Evolutionary conservation across 1,140 invertebrate genomes (phyloP).

Genomic region (Drosophila kurseongensis): DNA sequence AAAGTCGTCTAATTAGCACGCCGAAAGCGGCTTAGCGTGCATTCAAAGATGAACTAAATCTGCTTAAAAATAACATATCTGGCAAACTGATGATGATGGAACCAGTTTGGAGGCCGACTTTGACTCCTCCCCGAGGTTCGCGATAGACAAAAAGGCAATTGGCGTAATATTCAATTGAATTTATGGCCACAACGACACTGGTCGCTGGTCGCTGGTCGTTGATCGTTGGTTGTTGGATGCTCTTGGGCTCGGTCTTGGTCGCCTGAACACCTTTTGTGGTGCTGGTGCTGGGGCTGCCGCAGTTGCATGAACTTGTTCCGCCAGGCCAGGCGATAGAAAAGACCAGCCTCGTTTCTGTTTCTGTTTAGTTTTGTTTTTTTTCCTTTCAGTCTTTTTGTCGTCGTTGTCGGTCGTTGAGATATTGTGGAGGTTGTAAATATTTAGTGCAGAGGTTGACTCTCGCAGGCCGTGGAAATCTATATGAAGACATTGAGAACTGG

Average conservation of each 20-base stretch:
- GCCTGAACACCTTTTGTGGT: slow-evolving; percentile 62
- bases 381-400: slow-evolving; percentile 14
- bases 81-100: slow-evolving; percentile 30
- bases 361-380: neutral
- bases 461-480: slow-evolving; percentile 55
- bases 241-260: slow-evolving; percentile 53
- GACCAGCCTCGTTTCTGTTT: slow-evolving; percentile 46
- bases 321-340: slow-evolving; percentile 67
- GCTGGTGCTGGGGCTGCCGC: slow-evolving; percentile 46
- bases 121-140: slow-evolving; percentile 65
- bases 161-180: slow-evolving; percentile 84
- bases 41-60: slow-evolving; percentile 69
- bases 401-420: slow-evolving; percentile 71
- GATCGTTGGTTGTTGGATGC: slow-evolving; percentile 11
- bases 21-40: slow-evolving; percentile 74
- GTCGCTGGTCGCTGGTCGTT: slow-evolving; percentile 27
- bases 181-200: slow-evolving; percentile 83
- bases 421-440: slow-evolving; percentile 83
- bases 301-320: slow-evolving; percentile 79
- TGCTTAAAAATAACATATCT: slow-evolving; percentile 53
- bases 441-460: slow-evolving; percentile 78
- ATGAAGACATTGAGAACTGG: slow-evolving; percentile 83
- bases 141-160: slow-evolving; percentile 83
- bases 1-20: slow-evolving; percentile 78
- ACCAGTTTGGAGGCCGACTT: slow-evolving; percentile 45